Conservation (phyloP, 2,888 invertebrate species). For the Blomia tropicalis region DNA sequence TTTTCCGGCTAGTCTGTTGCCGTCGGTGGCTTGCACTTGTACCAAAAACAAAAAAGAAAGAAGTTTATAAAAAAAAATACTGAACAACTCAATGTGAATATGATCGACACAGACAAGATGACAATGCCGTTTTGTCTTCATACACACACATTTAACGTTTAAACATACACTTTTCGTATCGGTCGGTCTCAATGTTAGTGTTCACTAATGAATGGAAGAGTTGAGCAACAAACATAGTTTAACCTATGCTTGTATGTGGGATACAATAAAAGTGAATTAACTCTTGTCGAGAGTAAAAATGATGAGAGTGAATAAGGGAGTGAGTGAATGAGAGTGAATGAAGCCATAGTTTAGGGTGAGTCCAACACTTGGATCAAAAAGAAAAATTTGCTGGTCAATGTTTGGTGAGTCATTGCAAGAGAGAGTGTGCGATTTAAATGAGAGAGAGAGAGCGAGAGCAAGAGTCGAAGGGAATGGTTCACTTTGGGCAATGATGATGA, state of each 20-base stretch:
- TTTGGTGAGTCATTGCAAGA: neutral
- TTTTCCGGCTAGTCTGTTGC: too few relatives aligned
- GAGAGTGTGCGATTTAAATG: neutral
- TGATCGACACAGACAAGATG: too few relatives aligned
- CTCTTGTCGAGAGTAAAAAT: neutral
- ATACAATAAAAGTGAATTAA: too few relatives aligned
- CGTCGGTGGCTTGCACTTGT: too few relatives aligned
- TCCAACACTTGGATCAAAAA: neutral
- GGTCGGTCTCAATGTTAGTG: too few relatives aligned
- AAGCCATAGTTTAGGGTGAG: neutral
- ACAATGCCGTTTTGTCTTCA: too few relatives aligned
- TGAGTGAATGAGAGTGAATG: neutral
- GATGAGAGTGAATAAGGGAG: neutral
- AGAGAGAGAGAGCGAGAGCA: neutral
- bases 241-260: too few relatives aligned
- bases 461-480: neutral
- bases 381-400: neutral
- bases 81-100: too few relatives aligned
- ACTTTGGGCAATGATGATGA: neutral
- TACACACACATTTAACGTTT: too few relatives aligned
- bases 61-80: too few relatives aligned
- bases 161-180: too few relatives aligned
- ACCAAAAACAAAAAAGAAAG: too few relatives aligned
- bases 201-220: neutral
- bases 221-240: neutral